Base-by-base conservation (phyloP, 2,113 vertebrate species). In the Passer montanus region DNA sequence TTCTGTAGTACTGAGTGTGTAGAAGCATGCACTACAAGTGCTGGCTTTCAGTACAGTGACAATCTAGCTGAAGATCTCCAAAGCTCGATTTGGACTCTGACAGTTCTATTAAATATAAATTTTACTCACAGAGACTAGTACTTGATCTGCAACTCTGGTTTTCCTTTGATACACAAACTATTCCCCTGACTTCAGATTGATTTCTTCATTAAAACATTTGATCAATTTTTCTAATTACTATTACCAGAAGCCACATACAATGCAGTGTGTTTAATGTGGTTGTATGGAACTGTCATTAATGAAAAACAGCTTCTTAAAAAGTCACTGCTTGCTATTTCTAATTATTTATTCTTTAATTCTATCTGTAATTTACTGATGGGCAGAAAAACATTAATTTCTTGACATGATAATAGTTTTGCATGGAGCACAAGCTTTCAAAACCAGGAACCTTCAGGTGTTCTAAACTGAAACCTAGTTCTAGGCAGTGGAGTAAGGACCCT, bases 271-370 rank as follows among this genome's bases (percentile, higher is more conserved):
- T 78, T 39, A n/a, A 4, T 87, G 67, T 31, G 30, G 27, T 91
- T 89, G 33, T 74, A 83, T 22, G 59, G 74, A 87, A 6, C n/a
- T 73, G 59, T 70, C 59, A 55, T 58, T 75, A 75, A 84, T 82
- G 69, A 81, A 93, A 86, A 95, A 46, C 16, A 16, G n/a, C 67
- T 83, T 76, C 72, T 89, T 92, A 20, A 70, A 91, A 92, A 77
- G 59, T 47, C 2, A 2, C 31, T 55, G 20, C 43, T 78, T 74
- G 28, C 30, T 88, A 11, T 79, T 87, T 83, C 41, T 84, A 62
- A 31, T 28, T 49, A 28, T 75, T 81, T 95, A 21, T 60, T 92
- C 28, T 86, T 74, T 69, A 73, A 55, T 66, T 80, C 28, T 77
- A 2, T 59, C 11, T 4, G 0, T 63, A 37, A 10, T 27, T 93